Base-by-base conservation (phyloP, 2,113 vertebrate species). In the Girardinichthys multiradiatus region DNA sequence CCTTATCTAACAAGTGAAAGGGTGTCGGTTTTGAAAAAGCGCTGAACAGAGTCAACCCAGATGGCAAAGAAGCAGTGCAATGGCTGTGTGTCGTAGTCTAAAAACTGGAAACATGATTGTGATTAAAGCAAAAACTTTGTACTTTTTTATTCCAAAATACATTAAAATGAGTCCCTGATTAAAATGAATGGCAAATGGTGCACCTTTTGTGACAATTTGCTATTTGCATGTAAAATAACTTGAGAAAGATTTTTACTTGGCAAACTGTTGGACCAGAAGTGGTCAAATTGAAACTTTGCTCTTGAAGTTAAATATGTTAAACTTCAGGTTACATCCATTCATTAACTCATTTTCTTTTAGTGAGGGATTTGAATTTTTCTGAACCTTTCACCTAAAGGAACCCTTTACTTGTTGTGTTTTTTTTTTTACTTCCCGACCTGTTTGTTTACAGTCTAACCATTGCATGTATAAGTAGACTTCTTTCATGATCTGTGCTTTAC, bases 401-500 rank as follows among this genome's bases (percentile, higher is more conserved):
- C 13, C 37, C 19, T 4, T 54, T n/a, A 54, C 9, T 24, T 51
- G 48, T 21, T 9, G 1, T 15, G 3, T 5, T 7, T 14, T 62
- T 39, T 17, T n/a, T 13, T 71, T 14, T 5, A 37, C 57, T 14
- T 29, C 57, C 8, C 7, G 6, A n/a, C 11, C 24, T 19, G 15
- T 33, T 27, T 21, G 42, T 57, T 57, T 64, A 48, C 17, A 21
- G 35, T 72, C 30, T 63, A 26, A 63, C 42, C 59, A 27, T 26
- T 63, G 7, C 39, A 15, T 7, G 24, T 61, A 48, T 15, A 19
- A 33, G 19, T 37, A 8, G 45, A 57, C 4, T 33, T 27, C 10
- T 2, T 21, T 35, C n/a, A 19, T 72, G 45, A 72, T 51, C 26
- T 13, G 48, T 31, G n/a, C 57, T 72, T 76, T 45, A 31, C 58